Base-by-base conservation (phyloP, 2,888 invertebrate species). In the Caenorhabditis panamensis region DNA sequence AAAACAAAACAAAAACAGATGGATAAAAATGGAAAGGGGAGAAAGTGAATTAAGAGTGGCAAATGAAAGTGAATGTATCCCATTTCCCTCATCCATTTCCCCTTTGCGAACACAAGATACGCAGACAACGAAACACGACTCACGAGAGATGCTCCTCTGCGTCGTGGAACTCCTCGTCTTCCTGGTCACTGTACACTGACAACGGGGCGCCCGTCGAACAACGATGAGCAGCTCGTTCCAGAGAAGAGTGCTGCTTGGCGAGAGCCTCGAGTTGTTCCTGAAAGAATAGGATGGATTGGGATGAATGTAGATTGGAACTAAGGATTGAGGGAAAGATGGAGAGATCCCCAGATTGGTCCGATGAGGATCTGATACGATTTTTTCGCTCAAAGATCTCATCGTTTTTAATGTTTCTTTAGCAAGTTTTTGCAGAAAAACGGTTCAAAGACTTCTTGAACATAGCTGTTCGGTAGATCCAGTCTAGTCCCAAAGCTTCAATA, bases 241-340 rank as follows among this genome's bases (percentile, higher is more conserved):
- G 93, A 88, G 95, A 95, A 72, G 96, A 96, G 92, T 97, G 98
- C 91, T 99, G 99, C 86, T 96, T 94, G 16, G 99, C 99, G 82
- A 99, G 93, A 90, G 97, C 96, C 91, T 99, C 98, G 18, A 99
- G 96, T 93, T 99, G 96, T 90, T 97, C 97, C 91, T 97, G 96
- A 44, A 31, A 31, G 31, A 31, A 31, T 31, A 31, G 31, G 51
- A 41, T 16, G 49, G 11, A 20, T 13, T 49, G 36, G 36, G 11
- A 11, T 36, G 36, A 11, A 11, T 36, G 36, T 36, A 36, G 36
- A 36, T 41, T 41, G 41, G 41, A 41, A 16, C 31, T n/a, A n/a
- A 41, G 13, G 41, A 9, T 41, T 16, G 41, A 9, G n/a, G n/a
- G n/a, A n/a, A n/a, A n/a, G n/a, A n/a, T n/a, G n/a, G n/a, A n/a